These are phyloP conservation scores for Gila robusta DNA, from an alignment of 2,797 vertebrate species.

Conservation along the genomic window DNA sequence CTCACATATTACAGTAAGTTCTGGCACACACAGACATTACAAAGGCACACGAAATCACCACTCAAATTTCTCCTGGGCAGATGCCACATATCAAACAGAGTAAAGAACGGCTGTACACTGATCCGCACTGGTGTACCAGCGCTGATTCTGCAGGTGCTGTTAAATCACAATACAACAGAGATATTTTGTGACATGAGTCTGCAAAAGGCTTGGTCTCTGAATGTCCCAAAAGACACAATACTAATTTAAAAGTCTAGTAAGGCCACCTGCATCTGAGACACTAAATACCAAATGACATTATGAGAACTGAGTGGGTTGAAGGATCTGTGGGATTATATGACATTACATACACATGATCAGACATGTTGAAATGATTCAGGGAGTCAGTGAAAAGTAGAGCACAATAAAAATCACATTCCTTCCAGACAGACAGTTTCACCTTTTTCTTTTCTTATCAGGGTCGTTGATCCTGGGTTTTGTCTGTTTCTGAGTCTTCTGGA, in stretches of 20 bases:
- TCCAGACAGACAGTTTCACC: constrained; percentile 79
- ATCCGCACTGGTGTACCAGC: neutral
- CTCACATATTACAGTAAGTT: neutral
- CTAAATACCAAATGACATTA: neutral
- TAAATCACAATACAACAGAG: constrained; percentile 9
- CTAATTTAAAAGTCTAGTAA: neutral
- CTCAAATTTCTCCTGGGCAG: neutral
- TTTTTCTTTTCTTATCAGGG: constrained; percentile 96
- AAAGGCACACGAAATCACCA: neutral
- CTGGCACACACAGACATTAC: neutral
- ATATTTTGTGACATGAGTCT: neutral
- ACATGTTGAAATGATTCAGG: constrained; percentile 12
- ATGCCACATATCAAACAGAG: neutral
- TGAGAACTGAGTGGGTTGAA: constrained; percentile 12
- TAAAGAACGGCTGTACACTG: neutral
- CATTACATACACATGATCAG: constrained; percentile 3
- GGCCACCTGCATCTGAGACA: neutral
- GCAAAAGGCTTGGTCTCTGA: constrained; percentile 1
- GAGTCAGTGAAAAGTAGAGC: neutral
- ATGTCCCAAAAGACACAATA: neutral
- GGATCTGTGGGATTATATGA: constrained; percentile 4
- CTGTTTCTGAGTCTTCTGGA: constrained; percentile 86
- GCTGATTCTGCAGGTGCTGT: neutral
- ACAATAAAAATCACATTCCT: constrained; percentile 5
- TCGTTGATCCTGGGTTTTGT: constrained; percentile 91